Evolutionary conservation across 1,140 invertebrate species (phyloP), one percentile per base, ranked within the genome.

Genomic region (Drosophila leontia): DNA sequence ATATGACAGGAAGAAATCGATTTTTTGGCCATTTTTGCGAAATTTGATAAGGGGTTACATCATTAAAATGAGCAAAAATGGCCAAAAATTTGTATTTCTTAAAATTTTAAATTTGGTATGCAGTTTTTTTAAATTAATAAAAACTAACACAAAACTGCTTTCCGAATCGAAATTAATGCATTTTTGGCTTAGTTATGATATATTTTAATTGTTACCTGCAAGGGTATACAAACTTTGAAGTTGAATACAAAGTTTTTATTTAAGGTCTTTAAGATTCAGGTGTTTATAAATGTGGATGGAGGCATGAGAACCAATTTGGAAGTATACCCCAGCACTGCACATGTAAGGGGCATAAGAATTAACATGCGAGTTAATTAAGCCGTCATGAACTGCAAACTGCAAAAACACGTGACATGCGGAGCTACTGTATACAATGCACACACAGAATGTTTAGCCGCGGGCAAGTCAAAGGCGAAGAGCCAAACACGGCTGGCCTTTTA

Each of bases 361-460:
- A 55, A 56, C 35, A 56, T 26, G 53, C 53, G 13, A 56, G 53
- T 56, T 56, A 56, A 56, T 56, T 56, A 56, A 56, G 53, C 53
- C 53, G 53, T 39, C 53, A 56, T 39, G 53, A 39, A 56, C 53
- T 56, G 53, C 23, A 56, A 50, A 48, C 47, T 48, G 13, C 2
- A 29, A 23, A 39, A 56, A 56, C 53, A 56, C 53, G 35, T 56
- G 53, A 56, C 53, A 56, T 56, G 53, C 53, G 35, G 35, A 56
- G 53, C 35, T 6, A 37, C 12, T 37, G 51, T 15, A 9, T n/a
- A n/a, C 53, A 26, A 26, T 47, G 45, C 45, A 26, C 19, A 47
- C 45, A 47, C 7, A 56, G 35, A 35, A 23, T 55, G 53, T 56
- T 56, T 26, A 26, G 53, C 53, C 53, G 53, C 8, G 2, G 53